Evolutionary conservation across 1,140 invertebrate species (phyloP), one percentile per base, ranked within the genome.

Genomic region (Macrobrachium rosenbergii): DNA sequence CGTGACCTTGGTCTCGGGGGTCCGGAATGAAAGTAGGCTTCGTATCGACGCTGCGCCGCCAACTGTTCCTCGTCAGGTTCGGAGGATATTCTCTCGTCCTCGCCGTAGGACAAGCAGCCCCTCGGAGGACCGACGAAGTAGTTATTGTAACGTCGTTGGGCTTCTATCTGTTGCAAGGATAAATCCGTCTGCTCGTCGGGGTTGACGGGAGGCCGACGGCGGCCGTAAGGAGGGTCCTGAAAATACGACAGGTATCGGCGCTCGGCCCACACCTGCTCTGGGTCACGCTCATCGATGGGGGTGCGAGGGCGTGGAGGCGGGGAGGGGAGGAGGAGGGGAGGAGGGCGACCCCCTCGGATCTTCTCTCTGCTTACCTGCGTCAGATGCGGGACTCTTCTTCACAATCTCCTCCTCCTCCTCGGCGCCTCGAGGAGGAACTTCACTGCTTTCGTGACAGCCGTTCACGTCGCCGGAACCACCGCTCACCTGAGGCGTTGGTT

Each of bases 251-350:
- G 80, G 43, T 90, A 90, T 28, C 87, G 82, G 12, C 81, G 81
- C 43, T 90, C 89, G 17, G 87, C 89, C 8, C 67, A 83, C 69
- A 88, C 89, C 28, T 83, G 80, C 58, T 90, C 89, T 19, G 84
- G 87, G 81, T 90, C 89, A 17, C 89, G 67, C 69, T 90, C 89
- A 52, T 90, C 89, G 52, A 88, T 75, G 45, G 89, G 89, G 0
- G 89, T 90, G 17, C 87, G 62, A 6, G 89, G 89, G n/a, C 89
- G 87, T 16, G 89, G 89, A 21, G 89, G 89, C 58, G 89, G 89
- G n/a, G 76, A 79, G 14, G 83, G 87, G 11, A n/a, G n/a, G n/a
- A n/a, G n/a, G n/a, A n/a, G 88, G 52, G 10, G 88, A 52, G 0
- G 28, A 72, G 16, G 52, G 12, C 12, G 21, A 19, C 21, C 82